Base-by-base conservation (phyloP, 23 tunicate genomes). In the Trididemnum miniatum region DNA sequence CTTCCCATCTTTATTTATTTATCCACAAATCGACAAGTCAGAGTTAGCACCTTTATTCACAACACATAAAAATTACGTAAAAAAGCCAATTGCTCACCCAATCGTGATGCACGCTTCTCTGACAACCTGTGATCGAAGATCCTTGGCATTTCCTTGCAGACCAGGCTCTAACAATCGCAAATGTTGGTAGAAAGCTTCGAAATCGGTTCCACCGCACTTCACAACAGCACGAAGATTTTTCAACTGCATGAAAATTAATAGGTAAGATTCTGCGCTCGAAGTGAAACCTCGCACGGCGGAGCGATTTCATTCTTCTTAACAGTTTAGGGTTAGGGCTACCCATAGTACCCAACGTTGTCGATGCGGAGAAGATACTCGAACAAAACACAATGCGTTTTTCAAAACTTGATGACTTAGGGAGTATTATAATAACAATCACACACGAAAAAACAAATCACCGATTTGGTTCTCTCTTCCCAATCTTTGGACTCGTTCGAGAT, bases 121-220 rank as follows among this genome's bases (percentile, higher is more conserved):
- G 1, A 93, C 98, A 34, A 93, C 98, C 60, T 93, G 98, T 15
- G 98, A 93, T 33, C 98, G 64, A 25, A 93, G 73, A 84, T 93
- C 98, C 35, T 87, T 84, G 20, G 89, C 86, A 35, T 88, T 93
- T 9, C 71, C 12, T 37, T 84, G 83, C 1, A 93, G 81, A 0
- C 94, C 85, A 1, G 98, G 89, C 79, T 93, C 98, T 67, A 93
- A 18, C 35, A 44, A 59, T 5, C 90, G 83, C 4, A 93, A 79
- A 34, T 88, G 87, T 52, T 88, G 87, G 51, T 50, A 38, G 49
- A 93, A 93, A 0, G 87, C 40, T 20, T 93, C 98, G 72, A 71
- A 73, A n/a, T 93, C 92, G 1, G 66, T 71, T 0, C 88, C 97
- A 49, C 97, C 97, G 35, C 84, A 85, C 1, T 77, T 72, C 20